Evolutionary conservation across 2,888 invertebrate species (phyloP), one percentile per base, ranked within the genome.

Genomic region (Macrosiphum euphorbiae): DNA sequence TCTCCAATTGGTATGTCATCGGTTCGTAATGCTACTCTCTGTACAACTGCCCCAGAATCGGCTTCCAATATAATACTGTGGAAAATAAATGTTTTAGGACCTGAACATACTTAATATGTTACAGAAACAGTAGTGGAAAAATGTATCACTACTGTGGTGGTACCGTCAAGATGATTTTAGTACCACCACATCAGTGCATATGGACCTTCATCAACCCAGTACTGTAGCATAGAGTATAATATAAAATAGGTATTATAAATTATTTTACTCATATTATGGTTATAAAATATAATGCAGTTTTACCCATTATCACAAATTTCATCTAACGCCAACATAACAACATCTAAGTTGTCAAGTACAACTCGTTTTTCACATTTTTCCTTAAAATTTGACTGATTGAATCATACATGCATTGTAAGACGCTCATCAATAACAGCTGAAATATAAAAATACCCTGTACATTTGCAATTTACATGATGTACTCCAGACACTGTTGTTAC

Each of bases 1-100:
- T 99, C 99, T 87, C 99, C 99, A 94, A 99, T 97, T 26, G 99
- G 99, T 96, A 99, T 98, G 96, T 99, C 99, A 95, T 99, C 99
- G 16, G 98, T 98, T 95, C 99, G 97, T 86, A 99, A 96, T 16
- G 99, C 98, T 8, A 99, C 99, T 95, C 99, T 97, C 94, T 98
- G 98, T 41, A 99, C 98, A 58, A 99, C 98, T 0, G 98, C 98
- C 41, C 97, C 97, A 0, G 99, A 98, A 96, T 99, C 99, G 0
- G 99, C 98, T 96, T 99, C 99, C 95, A 99, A 96, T 95, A 99
- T 98, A 90, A 99, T 98, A 28, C 95, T 95, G 84, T 50, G 90
- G 55, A 35, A n/a, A 88, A 92, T 94, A 90, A 1, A 95, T n/a
- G 13, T n/a, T 67, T 67, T 67, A 67, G 28, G n/a, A 0, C 13